These are phyloP conservation scores for Lithobates pipiens DNA, from an alignment of 2,797 vertebrate species.

Conservation along the genomic window DNA sequence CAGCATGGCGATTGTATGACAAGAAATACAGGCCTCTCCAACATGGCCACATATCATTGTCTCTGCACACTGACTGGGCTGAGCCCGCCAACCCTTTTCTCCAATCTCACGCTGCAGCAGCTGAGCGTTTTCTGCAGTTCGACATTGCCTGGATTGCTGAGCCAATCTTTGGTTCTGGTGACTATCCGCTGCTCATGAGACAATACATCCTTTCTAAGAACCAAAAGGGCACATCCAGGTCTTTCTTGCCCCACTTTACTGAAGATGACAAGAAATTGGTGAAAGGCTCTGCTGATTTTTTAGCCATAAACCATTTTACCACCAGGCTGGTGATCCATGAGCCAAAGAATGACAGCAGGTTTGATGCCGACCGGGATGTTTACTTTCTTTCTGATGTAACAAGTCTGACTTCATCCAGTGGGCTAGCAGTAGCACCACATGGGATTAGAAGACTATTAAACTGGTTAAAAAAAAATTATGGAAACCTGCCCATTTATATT, in stretches of 20 bases:
- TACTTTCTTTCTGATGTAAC: constrained; percentile 84
- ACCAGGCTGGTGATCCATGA: constrained; percentile 85
- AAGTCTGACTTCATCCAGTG: constrained; percentile 79
- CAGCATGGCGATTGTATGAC: constrained; percentile 86
- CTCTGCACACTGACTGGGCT: constrained; percentile 92
- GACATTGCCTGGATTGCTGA: constrained; percentile 92
- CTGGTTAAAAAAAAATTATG: constrained; percentile 87
- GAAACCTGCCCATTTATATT: constrained; percentile 82
- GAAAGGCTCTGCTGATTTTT: constrained; percentile 87
- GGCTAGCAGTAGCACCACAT: constrained; percentile 85
- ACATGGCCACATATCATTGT: constrained; percentile 83
- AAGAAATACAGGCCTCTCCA: constrained; percentile 73
- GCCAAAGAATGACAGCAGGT: constrained; percentile 69
- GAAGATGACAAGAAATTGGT: constrained; percentile 79
- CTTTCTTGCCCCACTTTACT: constrained; percentile 81
- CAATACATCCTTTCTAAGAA: constrained; percentile 76
- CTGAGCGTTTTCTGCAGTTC: constrained; percentile 86
- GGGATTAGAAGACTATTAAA: constrained; percentile 84
- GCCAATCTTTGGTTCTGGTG: constrained; percentile 84
- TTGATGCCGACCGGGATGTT: constrained; percentile 77
- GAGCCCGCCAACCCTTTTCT: constrained; percentile 90
- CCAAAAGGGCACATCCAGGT: constrained; percentile 69
- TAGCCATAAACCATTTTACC: constrained; percentile 93
- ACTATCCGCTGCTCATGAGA: constrained; percentile 81
- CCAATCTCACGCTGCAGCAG: constrained; percentile 79